Evolutionary conservation across 2,888 invertebrate genomes (phyloP), one percentile per base, ranked within the genome.

Genomic region (Copidosoma aretas): DNA sequence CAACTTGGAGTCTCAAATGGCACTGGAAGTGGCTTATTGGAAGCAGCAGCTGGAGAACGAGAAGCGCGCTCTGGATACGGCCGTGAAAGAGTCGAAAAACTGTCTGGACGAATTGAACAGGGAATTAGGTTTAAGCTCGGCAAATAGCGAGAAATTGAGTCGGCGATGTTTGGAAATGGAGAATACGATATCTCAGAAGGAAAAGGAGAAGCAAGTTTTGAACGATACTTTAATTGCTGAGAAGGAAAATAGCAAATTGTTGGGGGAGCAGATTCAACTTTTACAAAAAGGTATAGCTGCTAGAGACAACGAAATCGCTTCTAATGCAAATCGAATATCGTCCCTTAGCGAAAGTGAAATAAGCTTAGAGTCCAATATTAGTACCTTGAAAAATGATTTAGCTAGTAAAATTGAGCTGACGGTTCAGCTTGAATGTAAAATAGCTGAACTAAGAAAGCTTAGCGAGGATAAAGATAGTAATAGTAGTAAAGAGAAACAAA

Each of bases 271-370:
- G 25, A 64, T 74, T 24, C 52, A 64, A 22, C 22, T 24, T 1
- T 71, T 87, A 73, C 84, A 87, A 57, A 86, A 87, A 67, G 85
- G 86, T 77, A 75, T 87, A 53, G 84, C 85, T 62, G 85, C 84
- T 76, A 86, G 86, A 17, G 85, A 86, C 74, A 85, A 86, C 73
- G 86, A 86, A 72, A 80, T 87, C 49, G 85, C 84, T 75, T 84
- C 86, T 71, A 85, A 87, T 79, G 75, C 85, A 24, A 86, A 86
- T 77, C 85, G 85, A 78, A 86, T 87, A 61, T 83, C 84, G 71
- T 84, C 84, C 77, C 84, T 87, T 64, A 86, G 87, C 79, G 85
- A 86, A 73, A 85, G 84, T 0, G 78, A 87, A 61, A 74, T 76
- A 54, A 69, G 60, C 43, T 69, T 79, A 21, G 75, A 79, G 67